A percentile compares a stretch with the other conserved stretches of the same genome.
These are phyloP conservation scores for Drosophila persimilis DNA, from an alignment of 1,140 invertebrate genomes.

Conservation along the genomic window DNA sequence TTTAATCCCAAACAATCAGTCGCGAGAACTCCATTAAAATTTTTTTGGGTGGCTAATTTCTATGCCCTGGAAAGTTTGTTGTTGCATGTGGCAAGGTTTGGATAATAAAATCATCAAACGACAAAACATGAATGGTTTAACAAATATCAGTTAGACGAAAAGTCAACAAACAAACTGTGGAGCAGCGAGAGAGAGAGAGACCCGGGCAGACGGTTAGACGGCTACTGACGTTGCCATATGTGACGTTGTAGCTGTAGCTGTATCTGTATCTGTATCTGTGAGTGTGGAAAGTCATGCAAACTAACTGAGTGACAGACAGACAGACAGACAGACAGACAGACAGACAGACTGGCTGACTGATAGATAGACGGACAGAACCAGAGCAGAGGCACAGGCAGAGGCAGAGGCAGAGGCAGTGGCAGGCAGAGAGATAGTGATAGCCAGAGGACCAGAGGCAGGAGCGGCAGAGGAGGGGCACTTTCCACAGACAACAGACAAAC, in stretches of 20 bases:
- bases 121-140: conserved; percentile 70
- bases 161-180: conserved; percentile 56
- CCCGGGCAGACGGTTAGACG: conserved; percentile 68
- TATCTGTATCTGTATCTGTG: conserved; percentile 10
- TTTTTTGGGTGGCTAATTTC: conserved; percentile 5
- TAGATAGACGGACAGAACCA: conserved; percentile 44
- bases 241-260: conserved; percentile 21
- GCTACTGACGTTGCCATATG: conserved; percentile 61
- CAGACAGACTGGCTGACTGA: conserved; percentile 32
- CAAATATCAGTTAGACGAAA: conserved; percentile 73
- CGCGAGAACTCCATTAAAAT: conserved; percentile 72
- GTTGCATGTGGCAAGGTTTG: conserved; percentile 73
- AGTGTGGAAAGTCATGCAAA: conserved; percentile 52
- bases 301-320: conserved; percentile 34
- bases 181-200: not conserved
- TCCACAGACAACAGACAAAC: conserved; percentile 59
- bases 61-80: not conserved
- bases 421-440: conserved; percentile 5
- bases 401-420: not conserved
- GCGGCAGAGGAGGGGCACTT: conserved; percentile 25
- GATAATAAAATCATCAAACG: conserved; percentile 79
- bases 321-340: conserved; percentile 45
- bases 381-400: conserved; percentile 14
- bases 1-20: conserved; percentile 49
- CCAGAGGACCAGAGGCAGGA: conserved; percentile 16